These are phyloP conservation scores for Mesopsocus fuscifrons DNA, from an alignment of 2,888 invertebrate genomes.

Conservation along the genomic window DNA sequence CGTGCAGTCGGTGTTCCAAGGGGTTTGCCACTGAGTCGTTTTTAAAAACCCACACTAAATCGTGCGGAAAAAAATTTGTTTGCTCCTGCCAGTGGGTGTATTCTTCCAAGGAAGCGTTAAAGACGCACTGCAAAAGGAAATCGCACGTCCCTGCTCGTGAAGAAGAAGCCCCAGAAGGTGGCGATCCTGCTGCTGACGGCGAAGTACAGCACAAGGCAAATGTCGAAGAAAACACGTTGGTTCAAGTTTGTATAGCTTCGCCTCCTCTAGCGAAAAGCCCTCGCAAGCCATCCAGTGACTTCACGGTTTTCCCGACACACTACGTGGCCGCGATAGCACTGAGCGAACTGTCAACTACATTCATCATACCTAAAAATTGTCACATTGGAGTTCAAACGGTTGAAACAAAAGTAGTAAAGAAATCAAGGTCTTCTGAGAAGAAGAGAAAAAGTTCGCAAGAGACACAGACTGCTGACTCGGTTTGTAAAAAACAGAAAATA, in stretches of 20 bases:
- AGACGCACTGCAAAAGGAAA: constrained; percentile 5
- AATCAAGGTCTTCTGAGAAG: neutral
- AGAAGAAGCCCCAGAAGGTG: neutral
- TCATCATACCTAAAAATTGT: neutral
- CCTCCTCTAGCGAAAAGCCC: neutral
- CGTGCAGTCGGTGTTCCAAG: neutral
- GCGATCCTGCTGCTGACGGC: neutral
- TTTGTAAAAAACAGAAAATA: constrained; percentile 3
- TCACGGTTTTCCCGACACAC: constrained; percentile 6
- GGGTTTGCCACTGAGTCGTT: neutral
- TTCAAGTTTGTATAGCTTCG: neutral
- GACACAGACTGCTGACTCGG: neutral
- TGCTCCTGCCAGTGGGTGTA: constrained; percentile 1
- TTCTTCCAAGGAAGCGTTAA: constrained; percentile 1
- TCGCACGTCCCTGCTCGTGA: neutral
- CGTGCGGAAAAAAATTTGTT: neutral
- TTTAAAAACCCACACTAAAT: neutral
- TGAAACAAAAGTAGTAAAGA: neutral
- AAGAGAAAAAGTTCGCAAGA: constrained; percentile 6
- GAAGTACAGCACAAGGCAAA: neutral
- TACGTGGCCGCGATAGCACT: constrained; percentile 17
- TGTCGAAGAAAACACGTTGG: neutral
- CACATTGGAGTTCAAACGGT: constrained; percentile 4
- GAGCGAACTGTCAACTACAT: constrained; percentile 16
- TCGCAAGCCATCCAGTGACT: neutral